Conservation (phyloP, 2,888 invertebrate species). For the Tetrapedia diversipes region DNA sequence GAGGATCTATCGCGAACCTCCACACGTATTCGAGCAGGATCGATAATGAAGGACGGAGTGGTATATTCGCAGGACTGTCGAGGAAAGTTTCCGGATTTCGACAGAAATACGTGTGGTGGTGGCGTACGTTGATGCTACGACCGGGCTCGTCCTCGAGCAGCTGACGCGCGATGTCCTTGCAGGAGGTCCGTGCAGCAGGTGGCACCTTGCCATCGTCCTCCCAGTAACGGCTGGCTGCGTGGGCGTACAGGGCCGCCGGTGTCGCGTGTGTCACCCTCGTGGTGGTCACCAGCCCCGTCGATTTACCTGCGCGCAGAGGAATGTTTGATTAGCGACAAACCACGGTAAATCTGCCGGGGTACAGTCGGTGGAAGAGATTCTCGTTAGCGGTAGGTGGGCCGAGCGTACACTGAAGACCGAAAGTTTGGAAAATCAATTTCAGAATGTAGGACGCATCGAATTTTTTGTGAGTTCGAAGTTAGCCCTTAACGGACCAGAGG, state of each 20-base stretch:
- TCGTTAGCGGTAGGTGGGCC: too few relatives aligned
- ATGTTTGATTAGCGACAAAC: conserved; percentile 6
- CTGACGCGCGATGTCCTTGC: conserved; percentile 91
- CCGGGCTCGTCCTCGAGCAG: conserved; percentile 91
- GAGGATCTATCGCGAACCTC: neutral
- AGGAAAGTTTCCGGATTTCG: neutral
- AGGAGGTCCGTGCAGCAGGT: conserved; percentile 87
- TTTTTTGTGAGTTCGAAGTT: too few relatives aligned
- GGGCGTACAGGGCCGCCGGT: conserved; percentile 90
- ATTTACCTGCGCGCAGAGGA: conserved; percentile 85
- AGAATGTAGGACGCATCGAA: too few relatives aligned
- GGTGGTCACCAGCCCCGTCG: conserved; percentile 92
- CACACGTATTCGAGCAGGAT: conserved; percentile 20
- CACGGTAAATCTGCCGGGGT: too few relatives aligned
- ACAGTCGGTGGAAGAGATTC: too few relatives aligned
- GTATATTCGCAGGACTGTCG: neutral
- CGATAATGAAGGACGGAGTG: neutral
- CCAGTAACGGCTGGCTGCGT: conserved; percentile 90
- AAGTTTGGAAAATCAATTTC: too few relatives aligned
- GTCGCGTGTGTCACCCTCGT: conserved; percentile 92
- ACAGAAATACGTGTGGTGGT: conserved; percentile 33
- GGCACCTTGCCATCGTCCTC: conserved; percentile 91
- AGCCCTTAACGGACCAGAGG: too few relatives aligned
- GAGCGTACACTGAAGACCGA: too few relatives aligned
- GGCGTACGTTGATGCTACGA: conserved; percentile 88